Evolutionary conservation across 1,140 invertebrate genomes (phyloP).

Genomic region (Vanessa atalanta): DNA sequence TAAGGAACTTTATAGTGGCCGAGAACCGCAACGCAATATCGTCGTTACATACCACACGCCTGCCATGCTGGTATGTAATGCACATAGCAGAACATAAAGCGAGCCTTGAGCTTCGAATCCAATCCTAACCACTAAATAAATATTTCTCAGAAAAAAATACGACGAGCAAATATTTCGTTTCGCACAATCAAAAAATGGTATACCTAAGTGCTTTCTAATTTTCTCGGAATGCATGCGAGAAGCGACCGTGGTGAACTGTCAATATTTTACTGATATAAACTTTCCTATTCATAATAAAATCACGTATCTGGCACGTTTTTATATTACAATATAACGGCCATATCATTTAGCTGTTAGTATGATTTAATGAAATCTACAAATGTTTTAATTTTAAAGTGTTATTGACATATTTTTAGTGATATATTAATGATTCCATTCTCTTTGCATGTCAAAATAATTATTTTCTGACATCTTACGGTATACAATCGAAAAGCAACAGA

Average conservation of each 20-base stretch:
- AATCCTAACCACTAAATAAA: conserved; percentile 8
- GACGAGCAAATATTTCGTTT: conserved; percentile 9
- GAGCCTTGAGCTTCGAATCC: conserved; percentile 8
- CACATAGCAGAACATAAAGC: conserved; percentile 31
- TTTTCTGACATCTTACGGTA: too few relatives aligned
- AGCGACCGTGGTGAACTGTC: neutral
- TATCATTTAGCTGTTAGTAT: too few relatives aligned
- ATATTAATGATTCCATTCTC: too few relatives aligned
- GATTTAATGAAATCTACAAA: too few relatives aligned
- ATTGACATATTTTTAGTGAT: neutral
- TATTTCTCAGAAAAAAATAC: neutral
- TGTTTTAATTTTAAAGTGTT: neutral
- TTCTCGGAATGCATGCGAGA: conserved; percentile 10
- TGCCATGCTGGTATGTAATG: conserved; percentile 26
- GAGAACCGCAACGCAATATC: conserved; percentile 35
- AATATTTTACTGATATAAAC: conserved; percentile 8
- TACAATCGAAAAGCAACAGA: too few relatives aligned
- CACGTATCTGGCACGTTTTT: neutral
- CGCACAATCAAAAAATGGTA: conserved; percentile 4
- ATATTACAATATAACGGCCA: too few relatives aligned
- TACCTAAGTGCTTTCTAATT: conserved; percentile 14
- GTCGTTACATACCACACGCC: conserved; percentile 21
- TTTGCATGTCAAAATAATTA: too few relatives aligned
- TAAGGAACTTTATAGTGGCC: conserved; percentile 39
- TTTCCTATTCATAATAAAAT: conserved; percentile 3